Evolutionary conservation across 2,113 vertebrate genomes (phyloP).

Genomic region (Mirounga angustirostris): DNA sequence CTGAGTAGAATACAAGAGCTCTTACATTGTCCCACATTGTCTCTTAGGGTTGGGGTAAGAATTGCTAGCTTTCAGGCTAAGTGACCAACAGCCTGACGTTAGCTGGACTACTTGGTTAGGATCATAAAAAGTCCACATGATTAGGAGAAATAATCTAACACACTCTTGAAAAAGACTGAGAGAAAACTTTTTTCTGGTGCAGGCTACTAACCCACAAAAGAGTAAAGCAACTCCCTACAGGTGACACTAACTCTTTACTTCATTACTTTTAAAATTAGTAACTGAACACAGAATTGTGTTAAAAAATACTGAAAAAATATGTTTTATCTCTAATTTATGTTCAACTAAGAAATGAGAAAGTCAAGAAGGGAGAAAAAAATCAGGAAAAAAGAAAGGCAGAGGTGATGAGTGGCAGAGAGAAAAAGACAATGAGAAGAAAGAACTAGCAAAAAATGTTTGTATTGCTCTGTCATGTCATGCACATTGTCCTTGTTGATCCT

Average conservation of each 20-base stretch:
- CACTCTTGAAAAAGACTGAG: neutral
- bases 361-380: neutral
- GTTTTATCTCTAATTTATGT: neutral
- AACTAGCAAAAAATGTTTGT: neutral
- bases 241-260: neutral
- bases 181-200: neutral
- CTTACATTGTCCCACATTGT: neutral
- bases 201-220: neutral
- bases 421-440: neutral
- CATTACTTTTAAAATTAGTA: conserved; percentile 28
- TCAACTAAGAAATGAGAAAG: conserved; percentile 27
- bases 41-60: neutral
- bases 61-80: neutral
- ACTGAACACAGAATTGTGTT: neutral
- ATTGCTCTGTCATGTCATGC: neutral
- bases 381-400: neutral
- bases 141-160: neutral
- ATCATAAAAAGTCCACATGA: conserved; percentile 10
- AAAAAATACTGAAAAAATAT: conserved; percentile 30
- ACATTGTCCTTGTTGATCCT: neutral
- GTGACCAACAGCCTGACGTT: neutral
- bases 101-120: neutral
- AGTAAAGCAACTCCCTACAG: neutral
- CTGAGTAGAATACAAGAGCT: neutral
- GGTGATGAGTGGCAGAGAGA: neutral